Evolutionary conservation across 2,113 vertebrate genomes (phyloP).

Genomic region (Gallinago jamesoni): DNA sequence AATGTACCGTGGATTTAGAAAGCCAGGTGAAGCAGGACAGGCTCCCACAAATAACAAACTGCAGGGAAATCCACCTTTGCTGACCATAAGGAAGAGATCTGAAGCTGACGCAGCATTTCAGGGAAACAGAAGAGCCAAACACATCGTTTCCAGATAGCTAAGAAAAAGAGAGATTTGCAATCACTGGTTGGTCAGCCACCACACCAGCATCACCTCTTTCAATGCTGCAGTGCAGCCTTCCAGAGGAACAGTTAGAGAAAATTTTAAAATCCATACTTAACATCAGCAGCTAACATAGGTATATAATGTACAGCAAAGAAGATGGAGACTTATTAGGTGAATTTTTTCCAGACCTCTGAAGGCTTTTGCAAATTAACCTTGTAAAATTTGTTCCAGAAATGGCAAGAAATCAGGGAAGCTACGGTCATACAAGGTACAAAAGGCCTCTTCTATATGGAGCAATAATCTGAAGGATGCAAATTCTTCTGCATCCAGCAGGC

Average conservation of each 20-base stretch:
- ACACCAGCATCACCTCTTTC: neutral
- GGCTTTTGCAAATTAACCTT: neutral
- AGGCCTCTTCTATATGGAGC: neutral
- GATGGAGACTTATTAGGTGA: fast-evolving
- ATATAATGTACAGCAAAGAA: neutral
- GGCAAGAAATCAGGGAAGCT: neutral
- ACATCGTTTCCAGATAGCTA: neutral
- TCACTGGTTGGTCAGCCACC: neutral
- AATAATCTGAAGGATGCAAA: neutral
- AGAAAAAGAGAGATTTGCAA: neutral
- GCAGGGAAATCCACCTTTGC: neutral
- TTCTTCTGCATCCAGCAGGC: neutral
- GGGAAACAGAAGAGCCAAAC: neutral
- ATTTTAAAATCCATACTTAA: neutral
- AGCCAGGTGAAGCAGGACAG: neutral
- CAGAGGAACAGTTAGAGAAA: neutral
- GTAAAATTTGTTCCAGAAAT: neutral
- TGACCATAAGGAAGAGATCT: neutral
- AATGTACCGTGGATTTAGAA: neutral
- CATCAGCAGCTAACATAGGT: neutral
- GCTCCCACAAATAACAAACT: neutral
- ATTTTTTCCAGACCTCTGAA: neutral
- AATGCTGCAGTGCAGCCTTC: neutral
- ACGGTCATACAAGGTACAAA: neutral
- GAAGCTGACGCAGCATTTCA: neutral